Conservation (phyloP, 2,797 vertebrate species). For the Avahi laniger region DNA sequence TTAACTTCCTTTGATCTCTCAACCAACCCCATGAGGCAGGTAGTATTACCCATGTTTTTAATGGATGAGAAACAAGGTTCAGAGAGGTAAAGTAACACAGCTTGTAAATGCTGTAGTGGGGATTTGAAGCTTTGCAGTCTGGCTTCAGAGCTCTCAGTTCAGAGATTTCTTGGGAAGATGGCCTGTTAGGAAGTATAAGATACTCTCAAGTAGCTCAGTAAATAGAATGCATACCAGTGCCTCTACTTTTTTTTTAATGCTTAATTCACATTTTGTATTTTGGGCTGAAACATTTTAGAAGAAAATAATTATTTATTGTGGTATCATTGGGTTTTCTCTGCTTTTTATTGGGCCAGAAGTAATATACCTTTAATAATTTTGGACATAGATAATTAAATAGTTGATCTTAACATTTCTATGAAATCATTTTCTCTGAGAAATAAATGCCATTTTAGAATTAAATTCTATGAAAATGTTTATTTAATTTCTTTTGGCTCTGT, state of each 20-base stretch:
- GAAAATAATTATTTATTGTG: neutral
- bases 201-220: neutral
- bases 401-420: neutral
- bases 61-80: neutral
- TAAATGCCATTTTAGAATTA: neutral
- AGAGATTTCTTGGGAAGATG: neutral
- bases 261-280: neutral
- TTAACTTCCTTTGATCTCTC: neutral
- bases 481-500: neutral
- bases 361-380: neutral
- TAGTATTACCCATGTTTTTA: neutral
- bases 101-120: neutral
- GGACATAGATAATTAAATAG: neutral
- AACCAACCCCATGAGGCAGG: neutral
- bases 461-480: neutral
- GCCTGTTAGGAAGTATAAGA: neutral
- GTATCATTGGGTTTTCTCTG: neutral
- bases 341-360: neutral
- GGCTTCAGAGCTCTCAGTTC: neutral
- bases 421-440: conserved; percentile 7
- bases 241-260: neutral
- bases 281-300: neutral
- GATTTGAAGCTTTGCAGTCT: neutral
- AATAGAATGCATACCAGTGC: neutral
- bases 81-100: neutral